phyloP scores from a whole-genome alignment of 2,113 vertebrate species.

The Crotalus viridis region DNA sequence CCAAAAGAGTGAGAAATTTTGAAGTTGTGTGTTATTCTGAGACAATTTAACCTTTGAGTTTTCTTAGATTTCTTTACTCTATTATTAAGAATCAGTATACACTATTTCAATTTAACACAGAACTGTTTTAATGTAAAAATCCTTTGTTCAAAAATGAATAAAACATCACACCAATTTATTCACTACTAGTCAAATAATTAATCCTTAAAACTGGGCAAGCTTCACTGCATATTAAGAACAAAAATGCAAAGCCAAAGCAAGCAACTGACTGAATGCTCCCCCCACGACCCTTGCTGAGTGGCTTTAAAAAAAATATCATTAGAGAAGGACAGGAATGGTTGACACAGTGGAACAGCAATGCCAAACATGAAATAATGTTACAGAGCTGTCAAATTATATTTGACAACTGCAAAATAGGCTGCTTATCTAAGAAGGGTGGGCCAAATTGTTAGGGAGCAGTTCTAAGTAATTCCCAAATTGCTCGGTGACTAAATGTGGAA shows the following conservation, averaged over 20 bases:
- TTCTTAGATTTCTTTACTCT: not conserved
- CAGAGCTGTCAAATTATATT: constrained; percentile 58
- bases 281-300: constrained; percentile 9
- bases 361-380: constrained; percentile 39
- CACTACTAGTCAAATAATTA: not conserved
- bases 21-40: not conserved
- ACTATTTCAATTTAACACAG: not conserved
- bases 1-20: not conserved
- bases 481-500: constrained; percentile 59
- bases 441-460: constrained; percentile 51
- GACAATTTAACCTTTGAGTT: not conserved
- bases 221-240: fast-evolving
- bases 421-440: constrained; percentile 47
- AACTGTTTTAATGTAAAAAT: not conserved
- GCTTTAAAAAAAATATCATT: constrained; percentile 1
- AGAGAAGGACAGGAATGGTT: not conserved
- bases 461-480: constrained; percentile 55
- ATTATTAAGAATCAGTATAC: not conserved
- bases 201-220: not conserved
- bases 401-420: constrained; percentile 58
- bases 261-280: constrained; percentile 19
- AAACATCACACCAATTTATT: not conserved
- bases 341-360: constrained; percentile 41
- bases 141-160: not conserved
- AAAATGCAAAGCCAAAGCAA: not conserved